A percentile compares a stretch with the other conserved stretches of the same genome.
Evolutionary conservation across 2,888 invertebrate species (phyloP).

Genomic region (Clitarchus hookeri): DNA sequence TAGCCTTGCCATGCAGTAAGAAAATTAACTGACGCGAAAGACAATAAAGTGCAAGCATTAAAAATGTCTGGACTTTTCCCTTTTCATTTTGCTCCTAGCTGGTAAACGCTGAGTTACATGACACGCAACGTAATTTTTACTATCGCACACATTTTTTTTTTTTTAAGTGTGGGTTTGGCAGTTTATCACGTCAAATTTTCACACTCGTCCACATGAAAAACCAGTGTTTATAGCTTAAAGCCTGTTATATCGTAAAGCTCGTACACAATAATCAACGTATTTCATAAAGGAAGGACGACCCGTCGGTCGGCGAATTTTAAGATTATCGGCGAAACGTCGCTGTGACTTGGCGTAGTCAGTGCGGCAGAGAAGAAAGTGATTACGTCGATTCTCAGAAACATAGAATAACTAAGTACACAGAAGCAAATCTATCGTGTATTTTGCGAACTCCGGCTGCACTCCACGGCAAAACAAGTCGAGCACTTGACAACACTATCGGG

Average conservation of each 20-base stretch:
- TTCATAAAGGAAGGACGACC: too few species aligned
- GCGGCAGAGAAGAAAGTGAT: too few species aligned
- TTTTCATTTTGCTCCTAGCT: background rate
- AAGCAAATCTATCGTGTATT: too few species aligned
- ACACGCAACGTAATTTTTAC: background rate
- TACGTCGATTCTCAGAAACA: too few species aligned
- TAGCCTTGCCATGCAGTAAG: background rate
- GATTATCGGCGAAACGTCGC: too few species aligned
- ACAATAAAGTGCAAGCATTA: background rate
- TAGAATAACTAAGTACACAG: too few species aligned
- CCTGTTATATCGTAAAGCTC: background rate
- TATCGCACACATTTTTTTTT: background rate
- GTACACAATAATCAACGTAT: background rate
- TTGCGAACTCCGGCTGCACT: too few species aligned
- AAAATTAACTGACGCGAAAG: background rate
- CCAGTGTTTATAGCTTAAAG: background rate
- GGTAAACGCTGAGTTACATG: background rate
- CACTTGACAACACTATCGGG: too few species aligned
- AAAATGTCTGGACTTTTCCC: background rate
- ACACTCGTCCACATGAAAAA: background rate
- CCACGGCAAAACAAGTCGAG: too few species aligned
- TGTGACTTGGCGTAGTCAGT: too few species aligned
- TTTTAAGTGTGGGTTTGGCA: background rate
- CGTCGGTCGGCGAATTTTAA: too few species aligned
- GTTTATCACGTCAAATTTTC: background rate